These are phyloP conservation scores for Diloba caeruleocephala DNA, from an alignment of 2,888 invertebrate species.

Conservation along the genomic window DNA sequence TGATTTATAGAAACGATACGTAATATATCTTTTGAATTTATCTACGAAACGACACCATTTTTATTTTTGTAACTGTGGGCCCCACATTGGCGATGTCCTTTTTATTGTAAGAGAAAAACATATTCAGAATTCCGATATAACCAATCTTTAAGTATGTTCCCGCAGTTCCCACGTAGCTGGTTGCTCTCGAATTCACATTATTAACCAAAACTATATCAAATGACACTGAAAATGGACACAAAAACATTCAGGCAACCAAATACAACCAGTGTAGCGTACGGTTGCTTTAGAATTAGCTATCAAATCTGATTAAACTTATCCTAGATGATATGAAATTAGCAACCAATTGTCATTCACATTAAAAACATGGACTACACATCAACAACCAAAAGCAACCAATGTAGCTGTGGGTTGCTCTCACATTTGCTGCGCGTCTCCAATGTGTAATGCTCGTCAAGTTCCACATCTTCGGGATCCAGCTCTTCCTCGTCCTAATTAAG, in stretches of 20 bases:
- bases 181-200: conserved; percentile 5
- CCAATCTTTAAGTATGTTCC: no score
- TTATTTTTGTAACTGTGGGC: no score
- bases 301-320: neutral
- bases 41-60: no score
- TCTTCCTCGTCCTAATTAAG: conserved; percentile 93
- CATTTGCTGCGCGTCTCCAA: conserved; percentile 97
- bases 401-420: conserved; percentile 81
- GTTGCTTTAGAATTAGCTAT: neutral
- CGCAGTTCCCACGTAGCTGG: no score
- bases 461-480: conserved; percentile 96
- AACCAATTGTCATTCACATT: conserved; percentile 12
- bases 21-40: no score
- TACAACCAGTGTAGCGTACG: neutral
- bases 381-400: conserved; percentile 35
- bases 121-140: no score
- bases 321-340: conserved; percentile 33
- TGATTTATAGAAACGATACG: no score
- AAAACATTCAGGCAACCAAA: neutral
- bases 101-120: no score
- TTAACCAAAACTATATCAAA: conserved; percentile 10
- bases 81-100: no score
- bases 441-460: conserved; percentile 96
- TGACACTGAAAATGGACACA: conserved; percentile 26
- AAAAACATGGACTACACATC: conserved; percentile 11